These are phyloP conservation scores for Parambassis ranga DNA, from an alignment of 2,797 vertebrate species.

Conservation along the genomic window DNA sequence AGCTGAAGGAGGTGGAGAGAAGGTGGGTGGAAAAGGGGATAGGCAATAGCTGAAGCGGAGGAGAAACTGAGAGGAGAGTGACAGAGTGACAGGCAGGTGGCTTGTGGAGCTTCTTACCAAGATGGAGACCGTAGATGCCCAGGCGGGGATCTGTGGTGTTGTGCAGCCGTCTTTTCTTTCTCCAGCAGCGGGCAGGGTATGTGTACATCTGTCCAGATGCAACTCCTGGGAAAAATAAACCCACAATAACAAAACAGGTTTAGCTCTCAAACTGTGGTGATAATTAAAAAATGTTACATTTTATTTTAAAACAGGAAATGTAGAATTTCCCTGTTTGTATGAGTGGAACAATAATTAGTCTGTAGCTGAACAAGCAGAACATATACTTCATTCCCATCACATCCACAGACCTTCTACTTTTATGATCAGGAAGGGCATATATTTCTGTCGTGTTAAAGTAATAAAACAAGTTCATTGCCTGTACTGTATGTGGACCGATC, in stretches of 20 bases:
- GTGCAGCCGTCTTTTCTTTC: constrained; percentile 94
- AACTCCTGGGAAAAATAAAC: constrained; percentile 76
- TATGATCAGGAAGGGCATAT: too few relatives aligned
- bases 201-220: constrained; percentile 94
- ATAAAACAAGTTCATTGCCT: too few relatives aligned
- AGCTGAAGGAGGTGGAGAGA: constrained; percentile 34
- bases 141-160: constrained; percentile 90
- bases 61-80: neutral
- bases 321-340: too few relatives aligned
- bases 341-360: too few relatives aligned
- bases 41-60: neutral
- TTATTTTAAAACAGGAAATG: neutral
- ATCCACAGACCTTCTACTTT: too few relatives aligned
- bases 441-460: too few relatives aligned
- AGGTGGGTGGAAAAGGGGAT: neutral
- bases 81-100: constrained; percentile 7
- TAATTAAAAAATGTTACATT: neutral
- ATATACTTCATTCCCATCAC: too few relatives aligned
- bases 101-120: constrained; percentile 79
- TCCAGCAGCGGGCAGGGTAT: constrained; percentile 96
- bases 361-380: too few relatives aligned
- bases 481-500: too few relatives aligned
- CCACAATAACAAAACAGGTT: neutral
- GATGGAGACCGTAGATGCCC: constrained; percentile 91
- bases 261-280: neutral